These are phyloP conservation scores for Xanthia togata DNA, from an alignment of 2,888 invertebrate genomes.

Conservation along the genomic window DNA sequence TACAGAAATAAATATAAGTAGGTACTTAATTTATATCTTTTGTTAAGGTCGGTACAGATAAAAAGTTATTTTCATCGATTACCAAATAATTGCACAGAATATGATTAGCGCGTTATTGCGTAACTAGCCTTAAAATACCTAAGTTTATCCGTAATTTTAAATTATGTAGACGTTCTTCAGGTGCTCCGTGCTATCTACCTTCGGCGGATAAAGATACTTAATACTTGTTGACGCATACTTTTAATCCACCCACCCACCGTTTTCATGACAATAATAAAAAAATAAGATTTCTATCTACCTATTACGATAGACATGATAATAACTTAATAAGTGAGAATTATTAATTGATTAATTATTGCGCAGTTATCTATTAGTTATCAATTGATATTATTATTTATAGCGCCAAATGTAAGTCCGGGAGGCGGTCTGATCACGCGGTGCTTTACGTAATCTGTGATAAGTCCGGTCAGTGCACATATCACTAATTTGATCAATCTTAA, in stretches of 20 bases:
- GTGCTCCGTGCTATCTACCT: background rate
- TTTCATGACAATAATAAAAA: conserved; percentile 15
- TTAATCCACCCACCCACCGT: too few relatives aligned
- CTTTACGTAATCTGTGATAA: conserved; percentile 27
- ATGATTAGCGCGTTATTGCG: background rate
- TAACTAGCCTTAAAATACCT: conserved; percentile 4
- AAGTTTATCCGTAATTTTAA: background rate
- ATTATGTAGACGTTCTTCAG: conserved; percentile 12
- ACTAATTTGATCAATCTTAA: conserved; percentile 20
- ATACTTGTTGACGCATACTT: conserved; percentile 10
- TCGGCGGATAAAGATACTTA: conserved; percentile 19
- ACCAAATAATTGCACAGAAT: background rate
- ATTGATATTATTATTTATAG: conserved; percentile 23
- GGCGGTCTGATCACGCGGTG: conserved; percentile 1
- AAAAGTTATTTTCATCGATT: background rate
- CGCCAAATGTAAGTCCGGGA: conserved; percentile 15
- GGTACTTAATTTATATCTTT: too few relatives aligned
- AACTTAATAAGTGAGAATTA: conserved; percentile 20
- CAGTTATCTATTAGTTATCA: conserved; percentile 38
- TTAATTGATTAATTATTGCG: conserved; percentile 32
- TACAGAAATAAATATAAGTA: too few relatives aligned
- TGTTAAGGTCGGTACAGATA: too few relatives aligned
- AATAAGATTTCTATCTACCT: background rate
- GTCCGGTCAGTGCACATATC: background rate
- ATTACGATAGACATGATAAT: conserved; percentile 23